Conservation (phyloP, 2,113 vertebrate genomes). For the Tinamus guttatus region DNA sequence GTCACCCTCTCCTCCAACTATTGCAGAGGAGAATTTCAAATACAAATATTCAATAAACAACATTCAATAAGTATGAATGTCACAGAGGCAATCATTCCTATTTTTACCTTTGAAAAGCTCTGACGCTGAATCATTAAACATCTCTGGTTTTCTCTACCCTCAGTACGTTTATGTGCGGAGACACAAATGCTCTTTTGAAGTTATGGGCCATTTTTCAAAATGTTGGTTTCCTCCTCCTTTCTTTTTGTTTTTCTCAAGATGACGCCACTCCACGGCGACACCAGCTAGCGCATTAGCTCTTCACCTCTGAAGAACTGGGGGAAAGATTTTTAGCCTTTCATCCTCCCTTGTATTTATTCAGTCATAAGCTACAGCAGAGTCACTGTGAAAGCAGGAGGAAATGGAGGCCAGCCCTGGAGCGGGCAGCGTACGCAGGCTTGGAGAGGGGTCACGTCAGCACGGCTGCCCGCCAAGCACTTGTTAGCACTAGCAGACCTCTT, state of each 20-base stretch:
- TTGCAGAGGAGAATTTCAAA: background rate
- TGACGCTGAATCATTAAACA: background rate
- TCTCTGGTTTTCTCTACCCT: background rate
- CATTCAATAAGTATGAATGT: background rate
- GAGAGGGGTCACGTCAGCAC: background rate
- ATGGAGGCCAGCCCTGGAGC: background rate
- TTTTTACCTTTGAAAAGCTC: slow-evolving; percentile 11
- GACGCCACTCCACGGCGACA: background rate
- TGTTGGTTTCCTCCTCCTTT: background rate
- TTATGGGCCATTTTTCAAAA: slow-evolving; percentile 7
- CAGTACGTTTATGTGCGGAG: background rate
- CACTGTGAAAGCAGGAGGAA: background rate
- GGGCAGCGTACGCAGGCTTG: background rate
- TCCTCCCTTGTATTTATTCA: background rate
- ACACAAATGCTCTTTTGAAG: slow-evolving; percentile 1
- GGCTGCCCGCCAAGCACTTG: background rate
- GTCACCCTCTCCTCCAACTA: background rate
- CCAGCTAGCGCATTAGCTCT: background rate
- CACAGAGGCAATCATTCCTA: background rate
- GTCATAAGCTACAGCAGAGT: background rate
- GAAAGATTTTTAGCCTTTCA: slow-evolving; percentile 11
- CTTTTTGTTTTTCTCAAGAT: slow-evolving; percentile 15
- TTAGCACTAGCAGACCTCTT: background rate
- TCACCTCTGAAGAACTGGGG: background rate
- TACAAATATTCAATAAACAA: background rate